Base-by-base conservation (phyloP, 2,888 invertebrate genomes). In the Drosophila nigricruria region DNA sequence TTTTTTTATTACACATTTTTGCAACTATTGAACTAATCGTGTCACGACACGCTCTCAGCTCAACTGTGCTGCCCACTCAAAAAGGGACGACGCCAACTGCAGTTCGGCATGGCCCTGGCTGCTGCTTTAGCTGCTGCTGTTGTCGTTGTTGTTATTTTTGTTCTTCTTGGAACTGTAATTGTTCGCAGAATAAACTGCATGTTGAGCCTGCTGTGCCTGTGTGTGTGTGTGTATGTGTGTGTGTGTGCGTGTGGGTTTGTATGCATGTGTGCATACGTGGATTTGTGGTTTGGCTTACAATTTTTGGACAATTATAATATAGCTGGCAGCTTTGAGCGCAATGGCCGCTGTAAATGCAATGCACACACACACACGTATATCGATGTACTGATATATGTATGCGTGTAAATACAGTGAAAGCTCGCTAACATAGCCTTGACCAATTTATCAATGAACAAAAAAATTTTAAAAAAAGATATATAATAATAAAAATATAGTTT, bases 181-280 rank as follows among this genome's bases (percentile, higher is more conserved):
- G 79, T 79, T 79, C 27, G 47, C 52, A 38, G 66, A 79, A 66
- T 75, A 57, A 70, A 70, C 80, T 79, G 80, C 63, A 79, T 30
- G 42, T 60, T 45, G 54, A 50, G 61, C n/a, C 43, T 34, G 50
- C 49, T 32, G 47, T 49, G 9, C 8, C 18, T 58, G 58, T 25
- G 8, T 27, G 54, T 49, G 12, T 36, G 16, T 38, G 30, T 38
- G 12, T 40, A 32, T 18, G 27, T 57, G 27, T 64, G 20, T n/a
- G 30, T 47, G 14, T n/a, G 25, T 50, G 14, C n/a, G 43, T 38
- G 38, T 56, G 18, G 61, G n/a, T 34, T 8, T 12, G 2, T 6
- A 52, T 59, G 32, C 10, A 6, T 27, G 58, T 57, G 18, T 42
- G 36, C 34, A 52, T 73, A 43, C 61, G 32, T 63, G 53, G n/a